Percentiles rank a stretch among this genome's conserved stretches.
These are phyloP conservation scores for Neofelis nebulosa DNA, from an alignment of 2,113 vertebrate species.

Conservation along the genomic window DNA sequence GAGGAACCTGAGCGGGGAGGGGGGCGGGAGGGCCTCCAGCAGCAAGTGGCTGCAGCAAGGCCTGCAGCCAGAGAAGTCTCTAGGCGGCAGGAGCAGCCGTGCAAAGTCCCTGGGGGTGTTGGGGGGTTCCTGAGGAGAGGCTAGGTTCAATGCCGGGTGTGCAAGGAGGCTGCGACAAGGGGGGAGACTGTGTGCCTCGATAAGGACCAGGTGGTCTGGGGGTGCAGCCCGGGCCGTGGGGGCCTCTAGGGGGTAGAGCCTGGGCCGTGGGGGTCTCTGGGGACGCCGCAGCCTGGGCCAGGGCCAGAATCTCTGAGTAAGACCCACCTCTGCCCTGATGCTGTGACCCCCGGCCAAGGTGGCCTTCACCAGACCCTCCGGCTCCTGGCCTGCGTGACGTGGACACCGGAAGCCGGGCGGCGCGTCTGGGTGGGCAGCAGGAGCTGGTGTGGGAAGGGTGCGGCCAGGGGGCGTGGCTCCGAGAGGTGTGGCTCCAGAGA, in stretches of 20 bases:
- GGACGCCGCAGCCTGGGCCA: not conserved
- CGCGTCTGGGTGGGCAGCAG: not conserved
- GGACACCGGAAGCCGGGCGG: too few species aligned
- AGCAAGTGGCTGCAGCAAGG: not conserved
- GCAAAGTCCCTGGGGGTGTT: not conserved
- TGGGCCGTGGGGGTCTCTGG: not conserved
- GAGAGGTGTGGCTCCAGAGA: not conserved
- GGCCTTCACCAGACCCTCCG: not conserved
- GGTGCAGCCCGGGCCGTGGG: not conserved
- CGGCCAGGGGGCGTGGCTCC: not conserved
- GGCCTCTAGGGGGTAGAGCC: too few species aligned
- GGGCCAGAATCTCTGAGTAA: not conserved
- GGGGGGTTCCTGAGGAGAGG: not conserved
- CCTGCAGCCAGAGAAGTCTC: not conserved
- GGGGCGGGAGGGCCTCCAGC: not conserved
- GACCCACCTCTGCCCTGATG: not conserved
- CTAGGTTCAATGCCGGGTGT: not conserved
- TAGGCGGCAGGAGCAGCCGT: not conserved
- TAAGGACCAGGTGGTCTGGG: too few species aligned
- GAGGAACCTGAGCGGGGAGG: not conserved
- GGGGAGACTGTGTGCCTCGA: not conserved
- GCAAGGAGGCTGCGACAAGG: not conserved
- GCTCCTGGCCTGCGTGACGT: not conserved
- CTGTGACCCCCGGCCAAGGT: not conserved
- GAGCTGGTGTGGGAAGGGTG: too few species aligned